Percentiles rank a stretch among this genome's conserved stretches.
These are phyloP conservation scores for Drosophila kuntzei DNA, from an alignment of 2,888 invertebrate species.

Conservation along the genomic window DNA sequence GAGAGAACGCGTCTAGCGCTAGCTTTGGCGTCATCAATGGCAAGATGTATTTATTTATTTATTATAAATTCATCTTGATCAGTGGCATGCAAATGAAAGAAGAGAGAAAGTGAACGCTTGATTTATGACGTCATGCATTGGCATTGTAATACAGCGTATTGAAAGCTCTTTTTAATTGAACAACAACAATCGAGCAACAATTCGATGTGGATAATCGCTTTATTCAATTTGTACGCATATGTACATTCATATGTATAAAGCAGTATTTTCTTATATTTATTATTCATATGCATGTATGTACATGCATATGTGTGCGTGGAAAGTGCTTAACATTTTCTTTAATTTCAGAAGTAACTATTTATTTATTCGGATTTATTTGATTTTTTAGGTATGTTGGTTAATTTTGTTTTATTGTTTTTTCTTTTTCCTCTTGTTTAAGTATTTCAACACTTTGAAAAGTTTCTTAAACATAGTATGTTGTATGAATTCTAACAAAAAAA, in stretches of 20 bases:
- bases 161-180: slow-evolving; percentile 7
- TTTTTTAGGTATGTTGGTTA: slow-evolving; percentile 28
- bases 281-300: slow-evolving; percentile 18
- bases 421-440: slow-evolving; percentile 3
- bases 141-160: background rate
- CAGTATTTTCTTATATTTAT: slow-evolving; percentile 32
- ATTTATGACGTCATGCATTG: slow-evolving; percentile 10
- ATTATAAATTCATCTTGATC: too few species aligned
- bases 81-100: background rate
- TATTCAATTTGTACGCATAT: slow-evolving; percentile 54
- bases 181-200: background rate
- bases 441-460: slow-evolving; percentile 14
- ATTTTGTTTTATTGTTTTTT: slow-evolving; percentile 22
- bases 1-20: slow-evolving; percentile 5
- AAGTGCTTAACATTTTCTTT: slow-evolving; percentile 24
- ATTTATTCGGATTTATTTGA: slow-evolving; percentile 5
- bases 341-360: slow-evolving; percentile 33
- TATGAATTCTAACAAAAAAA: slow-evolving; percentile 28
- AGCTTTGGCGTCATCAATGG: background rate
- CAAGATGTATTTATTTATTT: too few species aligned
- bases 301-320: slow-evolving; percentile 16
- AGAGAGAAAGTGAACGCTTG: background rate
- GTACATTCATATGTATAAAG: slow-evolving; percentile 16
- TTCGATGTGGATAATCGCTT: slow-evolving; percentile 36
- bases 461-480: slow-evolving; percentile 22